A percentile compares a stretch with the other conserved stretches of the same genome.
phyloP scores from a whole-genome alignment of 2,113 vertebrate species.

The Coracopsis vasa region DNA sequence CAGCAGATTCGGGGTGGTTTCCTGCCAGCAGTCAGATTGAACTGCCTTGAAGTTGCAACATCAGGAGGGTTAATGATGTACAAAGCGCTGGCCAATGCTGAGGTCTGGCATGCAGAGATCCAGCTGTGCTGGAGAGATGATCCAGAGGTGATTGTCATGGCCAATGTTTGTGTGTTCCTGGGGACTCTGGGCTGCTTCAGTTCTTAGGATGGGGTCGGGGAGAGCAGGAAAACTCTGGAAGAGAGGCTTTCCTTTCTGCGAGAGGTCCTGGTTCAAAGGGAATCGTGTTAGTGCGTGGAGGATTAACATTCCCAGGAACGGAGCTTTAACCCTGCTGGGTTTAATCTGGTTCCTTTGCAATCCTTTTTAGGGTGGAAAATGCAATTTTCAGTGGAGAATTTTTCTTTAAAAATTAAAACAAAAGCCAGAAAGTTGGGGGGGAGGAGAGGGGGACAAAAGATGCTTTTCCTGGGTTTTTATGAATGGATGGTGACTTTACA shows the following conservation, averaged over 20 bases:
- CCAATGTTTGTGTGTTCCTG: background rate
- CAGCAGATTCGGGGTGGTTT: conserved; percentile 25
- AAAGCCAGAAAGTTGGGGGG: background rate
- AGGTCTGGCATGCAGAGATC: conserved; percentile 40
- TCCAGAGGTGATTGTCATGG: conserved; percentile 37
- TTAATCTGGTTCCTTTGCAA: background rate
- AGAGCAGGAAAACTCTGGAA: background rate
- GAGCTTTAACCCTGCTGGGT: background rate
- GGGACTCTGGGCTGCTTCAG: background rate
- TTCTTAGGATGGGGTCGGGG: background rate
- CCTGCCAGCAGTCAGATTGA: conserved; percentile 22
- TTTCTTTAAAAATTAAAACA: background rate
- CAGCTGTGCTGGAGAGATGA: conserved; percentile 53
- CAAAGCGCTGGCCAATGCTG: conserved; percentile 22
- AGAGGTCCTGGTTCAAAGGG: background rate
- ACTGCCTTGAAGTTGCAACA: conserved; percentile 59
- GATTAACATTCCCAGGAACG: background rate
- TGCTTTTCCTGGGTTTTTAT: background rate
- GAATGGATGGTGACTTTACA: background rate
- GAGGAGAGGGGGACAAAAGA: background rate
- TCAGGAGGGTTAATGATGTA: conserved; percentile 55
- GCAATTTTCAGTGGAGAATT: background rate
- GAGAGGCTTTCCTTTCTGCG: background rate
- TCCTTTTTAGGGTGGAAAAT: background rate
- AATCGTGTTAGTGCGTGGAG: accelerated